phyloP scores from a whole-genome alignment of 2,888 invertebrate species.

The Graphium colonna region DNA sequence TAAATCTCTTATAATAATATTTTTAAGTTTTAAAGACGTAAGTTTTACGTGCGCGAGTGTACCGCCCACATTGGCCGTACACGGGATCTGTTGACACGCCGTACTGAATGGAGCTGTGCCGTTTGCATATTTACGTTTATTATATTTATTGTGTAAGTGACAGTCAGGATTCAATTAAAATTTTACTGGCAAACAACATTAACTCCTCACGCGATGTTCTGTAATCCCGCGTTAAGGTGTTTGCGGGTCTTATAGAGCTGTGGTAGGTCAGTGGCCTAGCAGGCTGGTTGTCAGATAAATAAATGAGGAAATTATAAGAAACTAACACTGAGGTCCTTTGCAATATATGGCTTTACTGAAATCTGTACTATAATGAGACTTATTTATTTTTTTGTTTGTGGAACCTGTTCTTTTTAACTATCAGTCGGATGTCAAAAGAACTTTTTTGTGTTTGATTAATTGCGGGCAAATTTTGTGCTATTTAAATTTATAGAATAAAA shows the following conservation, averaged over 20 bases:
- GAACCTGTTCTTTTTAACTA: no score
- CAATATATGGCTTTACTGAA: no score
- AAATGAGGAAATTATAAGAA: no score
- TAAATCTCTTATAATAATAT: no score
- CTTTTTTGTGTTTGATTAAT: no score
- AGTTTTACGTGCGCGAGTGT: conserved; percentile 40
- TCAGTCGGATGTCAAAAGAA: no score
- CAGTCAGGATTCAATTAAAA: conserved; percentile 29
- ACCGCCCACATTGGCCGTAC: conserved; percentile 48
- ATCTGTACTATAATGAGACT: no score
- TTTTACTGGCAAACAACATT: conserved; percentile 20
- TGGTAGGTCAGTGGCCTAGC: not conserved
- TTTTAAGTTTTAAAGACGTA: not conserved
- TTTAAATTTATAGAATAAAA: no score
- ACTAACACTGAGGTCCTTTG: no score
- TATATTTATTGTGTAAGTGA: conserved; percentile 36
- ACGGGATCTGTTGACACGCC: conserved; percentile 63
- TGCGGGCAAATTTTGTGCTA: no score
- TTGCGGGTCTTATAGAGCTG: not conserved
- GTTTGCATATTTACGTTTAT: conserved; percentile 53
- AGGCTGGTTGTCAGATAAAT: no score
- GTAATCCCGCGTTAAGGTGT: not conserved
- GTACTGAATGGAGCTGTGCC: conserved; percentile 57
- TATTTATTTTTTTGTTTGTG: no score
- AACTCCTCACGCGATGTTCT: not conserved